These are phyloP conservation scores for Chaunax sp. DNA, from an alignment of 2,797 vertebrate species.

Conservation along the genomic window DNA sequence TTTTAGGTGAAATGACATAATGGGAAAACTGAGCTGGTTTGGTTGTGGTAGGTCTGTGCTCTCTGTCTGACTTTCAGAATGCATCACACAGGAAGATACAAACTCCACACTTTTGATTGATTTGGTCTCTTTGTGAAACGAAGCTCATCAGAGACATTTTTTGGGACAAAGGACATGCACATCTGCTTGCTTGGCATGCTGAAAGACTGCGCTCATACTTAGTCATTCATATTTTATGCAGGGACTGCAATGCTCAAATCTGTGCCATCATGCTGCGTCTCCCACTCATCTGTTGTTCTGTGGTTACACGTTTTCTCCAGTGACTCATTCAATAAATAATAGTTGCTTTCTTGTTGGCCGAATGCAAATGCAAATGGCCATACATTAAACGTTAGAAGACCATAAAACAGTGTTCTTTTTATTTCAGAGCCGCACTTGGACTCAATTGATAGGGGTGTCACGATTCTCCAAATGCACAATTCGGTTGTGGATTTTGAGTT, in stretches of 20 bases:
- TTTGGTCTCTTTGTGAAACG: slow-evolving; percentile 28
- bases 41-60: too few species aligned
- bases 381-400: neutral
- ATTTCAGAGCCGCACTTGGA: neutral
- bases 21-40: too few species aligned
- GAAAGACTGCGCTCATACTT: slow-evolving; percentile 40
- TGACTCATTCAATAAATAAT: slow-evolving; percentile 51
- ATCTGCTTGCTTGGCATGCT: slow-evolving; percentile 35
- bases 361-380: slow-evolving; percentile 22
- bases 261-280: slow-evolving; percentile 45
- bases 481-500: neutral
- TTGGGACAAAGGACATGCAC: slow-evolving; percentile 9
- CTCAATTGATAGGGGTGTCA: neutral
- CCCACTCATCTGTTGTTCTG: slow-evolving; percentile 59
- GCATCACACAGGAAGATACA: neutral
- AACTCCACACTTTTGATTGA: slow-evolving; percentile 2
- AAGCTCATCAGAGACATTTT: slow-evolving; percentile 13
- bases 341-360: slow-evolving; percentile 22
- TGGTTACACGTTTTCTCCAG: slow-evolving; percentile 59
- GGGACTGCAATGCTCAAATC: slow-evolving; percentile 35
- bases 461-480: neutral
- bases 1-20: too few species aligned
- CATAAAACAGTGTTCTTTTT: too few species aligned
- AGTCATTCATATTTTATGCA: slow-evolving; percentile 64
- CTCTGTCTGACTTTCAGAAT: slow-evolving; percentile 2